Evolutionary conservation across 1,140 invertebrate species (phyloP).

Genomic region (Eumeta japonica): DNA sequence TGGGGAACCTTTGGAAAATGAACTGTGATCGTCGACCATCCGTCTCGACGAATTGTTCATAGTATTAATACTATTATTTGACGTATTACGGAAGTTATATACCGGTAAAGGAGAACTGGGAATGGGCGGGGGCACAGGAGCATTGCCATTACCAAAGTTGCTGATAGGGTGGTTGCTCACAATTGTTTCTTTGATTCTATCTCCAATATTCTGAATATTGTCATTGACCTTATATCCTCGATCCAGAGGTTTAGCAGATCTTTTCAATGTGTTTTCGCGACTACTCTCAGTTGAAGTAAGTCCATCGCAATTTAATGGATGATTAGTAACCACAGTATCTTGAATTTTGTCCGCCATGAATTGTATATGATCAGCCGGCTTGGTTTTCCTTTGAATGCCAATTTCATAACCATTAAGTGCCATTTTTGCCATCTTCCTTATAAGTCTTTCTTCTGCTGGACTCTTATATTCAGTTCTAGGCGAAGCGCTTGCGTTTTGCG

Average conservation of each 20-base stretch:
- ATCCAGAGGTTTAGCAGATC: constrained; percentile 25
- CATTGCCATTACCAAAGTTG: constrained; percentile 15
- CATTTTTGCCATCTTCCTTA: constrained; percentile 55
- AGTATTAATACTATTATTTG: too few relatives aligned
- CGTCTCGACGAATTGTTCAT: too few relatives aligned
- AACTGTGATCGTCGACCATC: too few relatives aligned
- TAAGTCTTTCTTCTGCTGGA: constrained; percentile 60
- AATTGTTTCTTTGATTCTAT: constrained; percentile 26
- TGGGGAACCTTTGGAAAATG: too few relatives aligned
- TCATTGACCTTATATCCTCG: constrained; percentile 19
- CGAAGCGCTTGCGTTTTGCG: constrained; percentile 23
- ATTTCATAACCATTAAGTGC: constrained; percentile 57
- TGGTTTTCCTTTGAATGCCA: constrained; percentile 55
- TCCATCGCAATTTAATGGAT: constrained; percentile 45
- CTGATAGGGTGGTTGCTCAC: constrained; percentile 17
- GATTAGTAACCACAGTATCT: constrained; percentile 53
- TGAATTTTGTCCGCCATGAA: constrained; percentile 55
- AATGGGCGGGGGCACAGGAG: constrained; percentile 12
- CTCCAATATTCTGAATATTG: constrained; percentile 17
- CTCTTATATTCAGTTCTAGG: constrained; percentile 58
- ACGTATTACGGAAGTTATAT: too few relatives aligned
- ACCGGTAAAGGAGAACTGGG: too few relatives aligned
- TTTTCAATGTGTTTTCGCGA: constrained; percentile 31
- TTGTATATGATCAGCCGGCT: constrained; percentile 52
- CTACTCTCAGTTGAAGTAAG: constrained; percentile 29